Base-by-base conservation (phyloP, 2,797 vertebrate genomes). In the Erpetoichthys calabaricus region DNA sequence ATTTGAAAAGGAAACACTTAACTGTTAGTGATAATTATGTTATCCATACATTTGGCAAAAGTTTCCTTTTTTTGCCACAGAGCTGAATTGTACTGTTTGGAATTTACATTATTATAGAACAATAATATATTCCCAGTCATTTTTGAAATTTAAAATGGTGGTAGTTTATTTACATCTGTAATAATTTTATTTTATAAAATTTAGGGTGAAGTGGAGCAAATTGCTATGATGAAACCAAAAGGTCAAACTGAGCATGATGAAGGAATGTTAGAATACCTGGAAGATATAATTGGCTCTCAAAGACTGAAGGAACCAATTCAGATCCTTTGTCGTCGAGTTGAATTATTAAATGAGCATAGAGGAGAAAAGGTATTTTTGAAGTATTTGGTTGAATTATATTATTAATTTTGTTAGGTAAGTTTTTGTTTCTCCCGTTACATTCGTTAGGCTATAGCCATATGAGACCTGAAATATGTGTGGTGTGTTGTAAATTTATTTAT, bases 151-250 rank as follows among this genome's bases (percentile, higher is more conserved):
- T 25, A 25, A 25, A 25, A 25, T 25, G 7, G 7, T 49, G 47
- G 5, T 49, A 62, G 67, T 78, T 63, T 63, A 8, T 78, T 25
- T 25, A 25, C 25, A 25, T 25, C 25, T 25, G 25, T 25, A 25
- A 25, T 25, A 25, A 25, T 25, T 25, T 25, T 25, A 25, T 25
- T 25, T 25, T 25, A 25, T 25, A 25, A 25, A 25, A 25, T 25
- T 25, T 25, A 98, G 96, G 96, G 96, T 8, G 96, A 99, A 84
- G 95, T 98, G 69, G 95, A 99, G 71, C 96, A 98, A 65, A 99
- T 99, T 6, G 84, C 96, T 51, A 89, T 98, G 95, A 99, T 99
- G 96, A 98, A 97, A 69, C 87, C 96, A 5, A 95, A 92, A 80
- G 95, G 91, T 57, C 94, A 98, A 76, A 92, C 88, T 0, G 91